A percentile compares a stretch with the other conserved stretches of the same genome.
Conservation (phyloP, 2,888 invertebrate genomes). For the Eumerus sabulonum region DNA sequence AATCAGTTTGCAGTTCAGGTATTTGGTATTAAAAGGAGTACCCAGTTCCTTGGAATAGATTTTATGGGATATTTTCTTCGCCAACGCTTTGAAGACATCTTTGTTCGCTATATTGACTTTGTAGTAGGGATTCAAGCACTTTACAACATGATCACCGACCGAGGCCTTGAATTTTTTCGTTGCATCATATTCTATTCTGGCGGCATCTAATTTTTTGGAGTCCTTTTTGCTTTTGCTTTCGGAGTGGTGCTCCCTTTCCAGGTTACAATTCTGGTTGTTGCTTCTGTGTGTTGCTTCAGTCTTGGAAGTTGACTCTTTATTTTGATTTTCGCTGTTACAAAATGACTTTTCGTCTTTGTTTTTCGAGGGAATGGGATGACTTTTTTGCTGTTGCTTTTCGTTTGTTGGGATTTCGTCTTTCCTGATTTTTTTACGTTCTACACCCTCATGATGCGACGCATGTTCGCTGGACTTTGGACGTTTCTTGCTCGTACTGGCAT, state of each 20-base stretch:
- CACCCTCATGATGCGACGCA: too few relatives aligned
- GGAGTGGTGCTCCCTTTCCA: too few relatives aligned
- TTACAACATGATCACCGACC: conserved; percentile 71
- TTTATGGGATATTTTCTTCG: conserved; percentile 75
- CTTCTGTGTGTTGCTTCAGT: background rate
- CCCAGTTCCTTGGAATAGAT: conserved; percentile 56
- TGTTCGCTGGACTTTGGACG: background rate
- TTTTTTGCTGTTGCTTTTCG: too few relatives aligned
- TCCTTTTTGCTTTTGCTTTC: background rate
- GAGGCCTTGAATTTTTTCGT: conserved; percentile 48
- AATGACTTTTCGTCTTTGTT: too few relatives aligned
- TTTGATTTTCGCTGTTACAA: too few relatives aligned
- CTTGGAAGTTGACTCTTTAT: background rate
- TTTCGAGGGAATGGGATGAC: too few relatives aligned
- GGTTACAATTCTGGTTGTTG: too few relatives aligned
- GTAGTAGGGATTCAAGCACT: conserved; percentile 75
- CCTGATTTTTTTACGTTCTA: too few relatives aligned
- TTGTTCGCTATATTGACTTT: conserved; percentile 76
- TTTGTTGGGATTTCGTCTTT: too few relatives aligned
- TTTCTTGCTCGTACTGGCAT: background rate
- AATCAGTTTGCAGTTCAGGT: too few relatives aligned
- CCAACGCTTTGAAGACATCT: conserved; percentile 75
- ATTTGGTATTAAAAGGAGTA: conserved; percentile 10
- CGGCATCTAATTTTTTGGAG: background rate
- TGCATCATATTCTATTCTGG: conserved; percentile 22